Evolutionary conservation across 2,797 vertebrate genomes (phyloP).

Genomic region (Bovichtus variegatus): DNA sequence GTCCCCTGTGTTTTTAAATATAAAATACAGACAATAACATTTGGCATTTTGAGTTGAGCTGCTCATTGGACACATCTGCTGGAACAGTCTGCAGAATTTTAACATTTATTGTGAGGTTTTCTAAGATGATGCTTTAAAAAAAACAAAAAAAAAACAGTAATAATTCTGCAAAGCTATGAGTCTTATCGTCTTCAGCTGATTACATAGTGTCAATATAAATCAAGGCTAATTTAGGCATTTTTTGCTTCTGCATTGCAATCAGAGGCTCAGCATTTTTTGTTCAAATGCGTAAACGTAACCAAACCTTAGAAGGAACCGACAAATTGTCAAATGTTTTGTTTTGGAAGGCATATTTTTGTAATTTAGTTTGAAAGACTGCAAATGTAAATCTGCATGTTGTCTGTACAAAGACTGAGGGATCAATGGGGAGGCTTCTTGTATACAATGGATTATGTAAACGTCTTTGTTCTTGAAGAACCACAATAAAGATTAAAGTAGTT

Average conservation of each 20-base stretch:
- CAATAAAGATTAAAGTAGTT: neutral
- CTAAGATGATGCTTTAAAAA: neutral
- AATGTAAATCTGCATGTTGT: neutral
- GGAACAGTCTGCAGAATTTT: neutral
- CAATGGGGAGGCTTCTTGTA: neutral
- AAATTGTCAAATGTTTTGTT: too few relatives aligned
- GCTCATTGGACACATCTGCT: constrained; percentile 8
- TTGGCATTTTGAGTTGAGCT: constrained; percentile 15
- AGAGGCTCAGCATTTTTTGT: neutral
- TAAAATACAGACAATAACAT: neutral
- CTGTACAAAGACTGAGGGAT: neutral
- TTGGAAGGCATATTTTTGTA: neutral
- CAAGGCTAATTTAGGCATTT: neutral
- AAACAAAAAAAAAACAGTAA: too few relatives aligned
- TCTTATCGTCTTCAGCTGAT: neutral
- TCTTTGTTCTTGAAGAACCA: neutral
- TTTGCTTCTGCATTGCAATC: neutral
- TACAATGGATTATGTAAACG: neutral
- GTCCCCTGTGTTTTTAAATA: neutral
- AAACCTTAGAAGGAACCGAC: too few relatives aligned
- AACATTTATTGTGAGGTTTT: neutral
- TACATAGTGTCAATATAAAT: neutral
- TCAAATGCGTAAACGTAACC: too few relatives aligned
- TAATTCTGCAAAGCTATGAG: neutral
- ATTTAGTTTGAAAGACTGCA: neutral